phyloP scores from a whole-genome alignment of 2,797 vertebrate species.

The Muscicapa striata region DNA sequence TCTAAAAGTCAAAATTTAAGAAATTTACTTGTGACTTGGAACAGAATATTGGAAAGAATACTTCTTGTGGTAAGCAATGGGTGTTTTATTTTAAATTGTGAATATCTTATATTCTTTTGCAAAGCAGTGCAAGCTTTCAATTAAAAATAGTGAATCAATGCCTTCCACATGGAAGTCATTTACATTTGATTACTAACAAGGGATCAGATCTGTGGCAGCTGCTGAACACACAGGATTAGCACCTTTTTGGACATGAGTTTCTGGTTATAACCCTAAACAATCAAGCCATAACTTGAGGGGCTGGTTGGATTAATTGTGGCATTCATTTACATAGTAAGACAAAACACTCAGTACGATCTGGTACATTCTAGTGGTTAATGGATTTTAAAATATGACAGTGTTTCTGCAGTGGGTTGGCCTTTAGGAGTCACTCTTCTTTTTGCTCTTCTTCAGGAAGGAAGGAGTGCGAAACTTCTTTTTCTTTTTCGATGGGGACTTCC shows the following conservation, averaged over 20 bases:
- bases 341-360: slow-evolving; percentile 82
- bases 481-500: slow-evolving; percentile 99
- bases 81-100: neutral
- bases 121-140: slow-evolving; percentile 31
- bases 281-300: slow-evolving; percentile 60
- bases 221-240: slow-evolving; percentile 71
- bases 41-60: neutral
- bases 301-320: slow-evolving; percentile 73
- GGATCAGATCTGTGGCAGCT: slow-evolving; percentile 41
- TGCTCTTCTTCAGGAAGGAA: slow-evolving; percentile 99
- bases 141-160: neutral
- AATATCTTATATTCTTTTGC: neutral
- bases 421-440: slow-evolving; percentile 95
- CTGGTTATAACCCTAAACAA: slow-evolving; percentile 66
- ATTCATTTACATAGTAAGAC: slow-evolving; percentile 72
- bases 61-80: neutral
- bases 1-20: neutral
- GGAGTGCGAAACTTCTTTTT: slow-evolving; percentile 99
- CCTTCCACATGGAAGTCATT: neutral
- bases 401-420: slow-evolving; percentile 67
- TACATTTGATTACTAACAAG: neutral
- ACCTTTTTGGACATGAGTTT: slow-evolving; percentile 69
- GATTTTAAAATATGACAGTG: slow-evolving; percentile 70
- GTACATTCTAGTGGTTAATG: slow-evolving; percentile 90
- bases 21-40: neutral